Evolutionary conservation across 2,113 vertebrate species (phyloP).

Genomic region (Bothrops jararaca): DNA sequence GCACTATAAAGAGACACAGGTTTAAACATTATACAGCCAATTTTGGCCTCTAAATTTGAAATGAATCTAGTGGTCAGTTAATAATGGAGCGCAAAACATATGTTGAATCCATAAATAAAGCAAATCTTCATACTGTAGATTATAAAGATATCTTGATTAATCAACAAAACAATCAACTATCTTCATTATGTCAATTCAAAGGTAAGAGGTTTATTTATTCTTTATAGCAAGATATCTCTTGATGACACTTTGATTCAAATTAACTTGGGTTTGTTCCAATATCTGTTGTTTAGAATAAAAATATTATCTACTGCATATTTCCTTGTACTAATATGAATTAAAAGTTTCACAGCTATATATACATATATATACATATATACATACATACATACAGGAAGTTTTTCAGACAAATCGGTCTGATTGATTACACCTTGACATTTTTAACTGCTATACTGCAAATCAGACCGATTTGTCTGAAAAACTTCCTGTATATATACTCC

Average conservation of each 20-base stretch:
- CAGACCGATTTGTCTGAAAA: too few relatives aligned
- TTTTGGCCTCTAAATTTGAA: constrained; percentile 22
- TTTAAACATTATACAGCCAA: neutral
- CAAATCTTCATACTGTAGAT: neutral
- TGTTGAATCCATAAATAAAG: neutral
- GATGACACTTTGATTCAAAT: neutral
- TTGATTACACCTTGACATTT: too few relatives aligned
- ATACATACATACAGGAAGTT: too few relatives aligned
- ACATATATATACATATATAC: too few relatives aligned
- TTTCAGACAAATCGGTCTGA: too few relatives aligned
- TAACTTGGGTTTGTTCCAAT: neutral
- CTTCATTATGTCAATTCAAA: neutral
- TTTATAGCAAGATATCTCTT: neutral
- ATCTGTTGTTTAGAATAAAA: neutral
- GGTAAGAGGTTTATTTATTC: neutral
- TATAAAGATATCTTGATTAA: neutral
- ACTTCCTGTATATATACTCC: too few relatives aligned
- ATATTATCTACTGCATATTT: neutral
- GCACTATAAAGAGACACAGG: neutral
- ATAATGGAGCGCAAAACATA: neutral
- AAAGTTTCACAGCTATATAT: neutral
- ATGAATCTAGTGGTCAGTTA: neutral
- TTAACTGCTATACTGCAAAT: too few relatives aligned
- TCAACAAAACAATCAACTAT: neutral
- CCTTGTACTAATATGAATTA: neutral